phyloP scores from a whole-genome alignment of 2,113 vertebrate genomes.

The Bufo bufo region DNA sequence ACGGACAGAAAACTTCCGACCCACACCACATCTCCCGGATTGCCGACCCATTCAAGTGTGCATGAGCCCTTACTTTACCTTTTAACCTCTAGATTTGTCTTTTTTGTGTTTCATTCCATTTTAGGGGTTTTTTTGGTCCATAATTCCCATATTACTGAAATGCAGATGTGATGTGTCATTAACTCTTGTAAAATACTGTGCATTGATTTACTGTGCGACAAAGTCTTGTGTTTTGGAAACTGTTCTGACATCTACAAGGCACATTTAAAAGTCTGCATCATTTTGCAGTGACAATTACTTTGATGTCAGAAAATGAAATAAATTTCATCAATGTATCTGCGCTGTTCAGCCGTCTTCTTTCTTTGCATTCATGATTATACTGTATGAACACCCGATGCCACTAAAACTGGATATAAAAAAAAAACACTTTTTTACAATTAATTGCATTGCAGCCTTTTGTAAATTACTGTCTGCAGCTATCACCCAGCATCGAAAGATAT shows the following conservation, averaged over 20 bases:
- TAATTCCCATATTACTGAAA: slow-evolving; percentile 35
- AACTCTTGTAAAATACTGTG: slow-evolving; percentile 48
- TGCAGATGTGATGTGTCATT: slow-evolving; percentile 41
- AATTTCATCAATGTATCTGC: slow-evolving; percentile 23
- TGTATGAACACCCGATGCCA: background rate
- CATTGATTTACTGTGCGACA: slow-evolving; percentile 52
- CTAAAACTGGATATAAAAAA: background rate
- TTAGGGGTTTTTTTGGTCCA: slow-evolving; percentile 16
- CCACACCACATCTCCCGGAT: no score
- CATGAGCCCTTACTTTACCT: slow-evolving; percentile 1
- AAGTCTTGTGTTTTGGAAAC: slow-evolving; percentile 42
- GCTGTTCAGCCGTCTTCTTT: background rate
- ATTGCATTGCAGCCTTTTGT: background rate
- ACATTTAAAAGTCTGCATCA: slow-evolving; percentile 36
- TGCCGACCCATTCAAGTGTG: no score
- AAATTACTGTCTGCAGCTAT: slow-evolving; percentile 20
- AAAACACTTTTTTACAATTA: slow-evolving; percentile 20
- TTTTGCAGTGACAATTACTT: slow-evolving; percentile 49
- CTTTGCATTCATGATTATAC: background rate
- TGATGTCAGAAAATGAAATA: slow-evolving; percentile 52
- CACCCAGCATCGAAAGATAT: slow-evolving; percentile 32
- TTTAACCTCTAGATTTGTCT: slow-evolving; percentile 21
- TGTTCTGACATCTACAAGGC: slow-evolving; percentile 43
- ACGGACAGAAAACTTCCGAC: no score
- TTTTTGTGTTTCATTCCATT: slow-evolving; percentile 33